Evolutionary conservation across 92 coral and sea anemone species (phyloP).

Genomic region (Scolanthus callimorphus): DNA sequence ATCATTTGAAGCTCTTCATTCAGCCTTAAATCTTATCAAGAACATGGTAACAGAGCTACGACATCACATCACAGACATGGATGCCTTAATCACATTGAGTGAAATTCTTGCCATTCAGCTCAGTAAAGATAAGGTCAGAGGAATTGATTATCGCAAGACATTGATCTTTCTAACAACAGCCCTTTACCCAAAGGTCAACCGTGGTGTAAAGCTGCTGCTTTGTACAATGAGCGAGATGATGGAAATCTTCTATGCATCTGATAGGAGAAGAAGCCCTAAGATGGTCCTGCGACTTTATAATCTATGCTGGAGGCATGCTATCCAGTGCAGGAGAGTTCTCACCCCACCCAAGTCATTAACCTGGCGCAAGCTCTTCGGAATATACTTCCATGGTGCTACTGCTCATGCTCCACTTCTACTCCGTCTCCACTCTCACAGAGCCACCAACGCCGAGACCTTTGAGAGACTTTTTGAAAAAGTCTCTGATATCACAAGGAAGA

Average conservation of each 20-base stretch:
- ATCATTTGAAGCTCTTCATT: too few relatives aligned
- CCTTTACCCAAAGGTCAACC: too few relatives aligned
- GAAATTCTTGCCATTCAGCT: too few relatives aligned
- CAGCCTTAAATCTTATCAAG: too few relatives aligned
- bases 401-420: slow-evolving; percentile 18
- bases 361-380: slow-evolving; percentile 15
- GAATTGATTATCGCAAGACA: too few relatives aligned
- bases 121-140: too few relatives aligned
- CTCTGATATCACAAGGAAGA: slow-evolving; percentile 27
- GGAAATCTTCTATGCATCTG: slow-evolving; percentile 40
- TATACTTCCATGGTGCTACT: slow-evolving; percentile 11
- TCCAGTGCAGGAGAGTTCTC: slow-evolving; percentile 10
- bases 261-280: slow-evolving; percentile 37
- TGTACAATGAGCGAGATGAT: too few relatives aligned
- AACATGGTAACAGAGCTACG: too few relatives aligned
- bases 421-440: slow-evolving; percentile 3
- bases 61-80: too few relatives aligned
- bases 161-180: too few relatives aligned
- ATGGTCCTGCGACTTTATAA: slow-evolving; percentile 37
- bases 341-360: slow-evolving; percentile 17
- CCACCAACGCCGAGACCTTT: slow-evolving; percentile 24
- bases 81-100: too few relatives aligned
- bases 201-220: too few relatives aligned
- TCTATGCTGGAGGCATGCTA: slow-evolving; percentile 61
- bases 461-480: slow-evolving; percentile 21